Evolutionary conservation across 2,888 invertebrate genomes (phyloP).

Genomic region (Cetonia aurata): DNA sequence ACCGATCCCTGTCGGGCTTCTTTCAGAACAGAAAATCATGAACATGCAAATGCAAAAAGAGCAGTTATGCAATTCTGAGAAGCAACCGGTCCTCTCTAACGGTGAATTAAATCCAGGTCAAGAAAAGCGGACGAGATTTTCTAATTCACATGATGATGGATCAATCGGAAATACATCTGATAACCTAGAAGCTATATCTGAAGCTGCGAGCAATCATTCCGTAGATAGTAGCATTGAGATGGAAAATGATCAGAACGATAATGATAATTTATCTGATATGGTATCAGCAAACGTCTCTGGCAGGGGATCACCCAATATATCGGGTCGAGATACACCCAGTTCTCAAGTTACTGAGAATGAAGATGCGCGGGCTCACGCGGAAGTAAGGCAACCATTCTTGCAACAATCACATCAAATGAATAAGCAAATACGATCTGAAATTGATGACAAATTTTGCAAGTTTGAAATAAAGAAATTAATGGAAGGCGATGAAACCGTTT

Average conservation of each 20-base stretch:
- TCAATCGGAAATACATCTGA: constrained; percentile 93
- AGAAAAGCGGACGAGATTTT: constrained; percentile 79
- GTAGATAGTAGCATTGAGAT: constrained; percentile 91
- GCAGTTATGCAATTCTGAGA: constrained; percentile 22
- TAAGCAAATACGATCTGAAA: constrained; percentile 92
- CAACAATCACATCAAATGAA: constrained; percentile 65
- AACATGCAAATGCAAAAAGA: constrained; percentile 64
- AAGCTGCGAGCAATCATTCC: constrained; percentile 95
- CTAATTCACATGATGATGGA: constrained; percentile 91
- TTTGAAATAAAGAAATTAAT: constrained; percentile 91
- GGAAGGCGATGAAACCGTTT: constrained; percentile 90
- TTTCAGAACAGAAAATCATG: constrained; percentile 73
- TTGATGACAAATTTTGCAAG: constrained; percentile 98
- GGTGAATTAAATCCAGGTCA: constrained; percentile 63
- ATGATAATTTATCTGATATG: constrained; percentile 97
- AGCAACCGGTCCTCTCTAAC: constrained; percentile 57
- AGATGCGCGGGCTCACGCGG: constrained; percentile 58
- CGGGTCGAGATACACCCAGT: constrained; percentile 95
- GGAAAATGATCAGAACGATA: constrained; percentile 86
- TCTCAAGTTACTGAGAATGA: constrained; percentile 85
- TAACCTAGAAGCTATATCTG: constrained; percentile 94
- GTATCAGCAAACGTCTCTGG: constrained; percentile 95
- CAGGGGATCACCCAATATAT: constrained; percentile 94
- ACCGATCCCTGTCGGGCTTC: constrained; percentile 65
- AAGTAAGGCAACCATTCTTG: constrained; percentile 60